These are phyloP conservation scores for Ctenomys sociabilis DNA, from an alignment of 2,113 vertebrate species.

Conservation along the genomic window DNA sequence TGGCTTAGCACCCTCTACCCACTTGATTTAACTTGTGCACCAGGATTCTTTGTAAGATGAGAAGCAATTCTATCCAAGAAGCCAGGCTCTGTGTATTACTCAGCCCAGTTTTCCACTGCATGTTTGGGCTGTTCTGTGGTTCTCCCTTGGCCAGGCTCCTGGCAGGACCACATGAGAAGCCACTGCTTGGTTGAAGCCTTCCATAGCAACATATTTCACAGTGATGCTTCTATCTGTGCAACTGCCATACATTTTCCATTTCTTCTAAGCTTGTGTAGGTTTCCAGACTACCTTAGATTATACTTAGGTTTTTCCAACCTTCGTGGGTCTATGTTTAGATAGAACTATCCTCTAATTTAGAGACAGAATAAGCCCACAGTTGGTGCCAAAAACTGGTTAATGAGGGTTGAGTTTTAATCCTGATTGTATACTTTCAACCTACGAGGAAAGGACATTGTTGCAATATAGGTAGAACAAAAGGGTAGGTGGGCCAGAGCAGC, in stretches of 20 bases:
- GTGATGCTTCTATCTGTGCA: fast-evolving
- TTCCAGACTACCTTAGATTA: not conserved
- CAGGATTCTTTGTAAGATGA: not conserved
- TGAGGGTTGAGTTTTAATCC: not conserved
- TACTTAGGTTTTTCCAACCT: not conserved
- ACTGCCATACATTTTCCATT: fast-evolving
- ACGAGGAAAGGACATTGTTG: not conserved
- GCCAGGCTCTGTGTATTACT: fast-evolving
- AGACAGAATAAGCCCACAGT: not conserved
- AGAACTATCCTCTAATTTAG: not conserved
- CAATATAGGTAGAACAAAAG: not conserved
- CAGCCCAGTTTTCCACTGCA: fast-evolving
- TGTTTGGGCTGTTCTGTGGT: not conserved
- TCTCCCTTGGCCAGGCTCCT: not conserved
- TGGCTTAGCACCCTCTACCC: too few relatives aligned
- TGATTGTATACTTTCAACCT: not conserved
- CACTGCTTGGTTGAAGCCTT: not conserved
- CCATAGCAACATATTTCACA: not conserved
- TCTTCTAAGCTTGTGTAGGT: too few relatives aligned
- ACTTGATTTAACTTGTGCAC: not conserved
- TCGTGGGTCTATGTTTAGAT: not conserved
- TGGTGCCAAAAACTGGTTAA: not conserved
- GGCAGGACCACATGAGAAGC: not conserved
- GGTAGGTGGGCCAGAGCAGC: not conserved
- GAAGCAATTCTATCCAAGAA: too few relatives aligned